Conservation (phyloP, 1,140 invertebrate species). For the Dendrolimus kikuchii region DNA sequence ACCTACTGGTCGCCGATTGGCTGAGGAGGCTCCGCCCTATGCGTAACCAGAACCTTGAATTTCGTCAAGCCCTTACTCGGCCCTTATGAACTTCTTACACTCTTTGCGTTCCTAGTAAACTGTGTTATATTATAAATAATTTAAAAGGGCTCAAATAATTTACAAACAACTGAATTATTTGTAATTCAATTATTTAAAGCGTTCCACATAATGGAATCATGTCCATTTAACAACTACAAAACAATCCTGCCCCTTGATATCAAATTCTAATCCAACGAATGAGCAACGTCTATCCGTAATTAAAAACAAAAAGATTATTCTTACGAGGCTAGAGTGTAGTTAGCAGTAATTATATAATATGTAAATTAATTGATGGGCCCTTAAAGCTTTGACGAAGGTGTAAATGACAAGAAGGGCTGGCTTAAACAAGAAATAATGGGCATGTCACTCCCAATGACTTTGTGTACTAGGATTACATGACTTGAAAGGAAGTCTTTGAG, state of each 20-base stretch:
- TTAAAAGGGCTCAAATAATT: constrained; percentile 56
- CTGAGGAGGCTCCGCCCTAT: constrained; percentile 53
- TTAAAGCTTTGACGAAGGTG: constrained; percentile 31
- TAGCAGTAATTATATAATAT: constrained; percentile 44
- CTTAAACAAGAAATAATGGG: constrained; percentile 54
- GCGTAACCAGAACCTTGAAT: constrained; percentile 60
- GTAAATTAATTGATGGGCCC: constrained; percentile 17
- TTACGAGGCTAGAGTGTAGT: constrained; percentile 5
- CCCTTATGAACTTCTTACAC: constrained; percentile 51
- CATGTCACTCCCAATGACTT: constrained; percentile 71
- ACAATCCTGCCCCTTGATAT: too few species aligned
- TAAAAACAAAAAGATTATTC: too few species aligned
- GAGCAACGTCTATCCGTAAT: too few species aligned
- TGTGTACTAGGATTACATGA: constrained; percentile 54
- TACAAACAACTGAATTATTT: constrained; percentile 25
- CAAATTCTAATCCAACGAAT: too few species aligned
- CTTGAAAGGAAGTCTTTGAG: constrained; percentile 19
- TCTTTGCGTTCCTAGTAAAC: constrained; percentile 53
- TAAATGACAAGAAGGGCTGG: constrained; percentile 41
- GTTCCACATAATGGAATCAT: neutral
- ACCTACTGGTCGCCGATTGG: constrained; percentile 47
- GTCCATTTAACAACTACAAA: too few species aligned
- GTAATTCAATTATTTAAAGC: neutral
- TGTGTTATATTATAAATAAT: constrained; percentile 72
- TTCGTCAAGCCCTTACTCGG: constrained; percentile 49